These are phyloP conservation scores for Etheostoma perlongum DNA, from an alignment of 2,797 vertebrate species.

Conservation along the genomic window DNA sequence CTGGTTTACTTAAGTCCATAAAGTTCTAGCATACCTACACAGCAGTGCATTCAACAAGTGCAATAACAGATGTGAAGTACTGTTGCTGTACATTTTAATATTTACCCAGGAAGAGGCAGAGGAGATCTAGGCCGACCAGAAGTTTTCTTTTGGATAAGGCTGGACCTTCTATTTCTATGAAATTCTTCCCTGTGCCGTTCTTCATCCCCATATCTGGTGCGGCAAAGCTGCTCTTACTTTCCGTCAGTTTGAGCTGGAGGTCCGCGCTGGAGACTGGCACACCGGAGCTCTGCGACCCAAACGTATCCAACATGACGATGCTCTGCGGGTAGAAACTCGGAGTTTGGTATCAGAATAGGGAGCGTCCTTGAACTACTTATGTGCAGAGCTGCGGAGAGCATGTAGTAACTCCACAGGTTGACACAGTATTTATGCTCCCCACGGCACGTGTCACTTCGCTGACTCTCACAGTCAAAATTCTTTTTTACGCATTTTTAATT, in stretches of 20 bases:
- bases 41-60: not conserved
- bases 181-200: constrained; percentile 59
- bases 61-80: not conserved
- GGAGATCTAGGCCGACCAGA: constrained; percentile 76
- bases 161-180: constrained; percentile 52
- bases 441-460: constrained; percentile 9
- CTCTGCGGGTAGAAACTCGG: not conserved
- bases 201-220: constrained; percentile 62
- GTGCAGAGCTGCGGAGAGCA: constrained; percentile 4
- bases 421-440: constrained; percentile 19
- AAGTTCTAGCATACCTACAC: not conserved
- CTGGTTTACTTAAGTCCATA: not conserved
- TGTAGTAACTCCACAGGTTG: not conserved
- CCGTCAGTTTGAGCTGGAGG: constrained; percentile 66
- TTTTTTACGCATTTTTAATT: constrained; percentile 38
- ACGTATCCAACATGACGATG: constrained; percentile 70
- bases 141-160: constrained; percentile 74
- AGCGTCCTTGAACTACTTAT: constrained; percentile 12
- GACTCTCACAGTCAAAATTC: constrained; percentile 1
- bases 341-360: constrained; percentile 26
- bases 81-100: not conserved
- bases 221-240: constrained; percentile 38
- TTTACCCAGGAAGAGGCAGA: constrained; percentile 81
- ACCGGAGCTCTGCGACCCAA: constrained; percentile 44
- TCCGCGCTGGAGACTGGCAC: constrained; percentile 48